Conservation (phyloP, 2,797 vertebrate species). For the Cyclopterus lumpus region DNA sequence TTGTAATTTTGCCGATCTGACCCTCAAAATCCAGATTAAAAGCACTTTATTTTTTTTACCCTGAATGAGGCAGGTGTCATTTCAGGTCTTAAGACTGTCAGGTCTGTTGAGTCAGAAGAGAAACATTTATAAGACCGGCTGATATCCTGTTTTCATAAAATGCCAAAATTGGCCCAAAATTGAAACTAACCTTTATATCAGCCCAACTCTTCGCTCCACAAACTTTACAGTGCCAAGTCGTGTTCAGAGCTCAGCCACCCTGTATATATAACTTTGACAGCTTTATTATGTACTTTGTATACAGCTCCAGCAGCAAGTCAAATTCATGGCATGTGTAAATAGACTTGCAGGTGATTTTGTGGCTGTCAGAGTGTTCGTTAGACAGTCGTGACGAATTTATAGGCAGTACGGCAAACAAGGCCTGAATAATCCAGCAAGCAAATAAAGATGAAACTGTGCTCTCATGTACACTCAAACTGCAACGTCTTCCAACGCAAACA, state of each 20-base stretch:
- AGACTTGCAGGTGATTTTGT: slow-evolving; percentile 71
- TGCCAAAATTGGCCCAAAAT: slow-evolving; percentile 29
- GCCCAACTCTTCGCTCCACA: slow-evolving; percentile 20
- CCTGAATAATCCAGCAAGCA: slow-evolving; percentile 60
- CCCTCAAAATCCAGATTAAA: slow-evolving; percentile 3
- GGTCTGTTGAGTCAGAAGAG: slow-evolving; percentile 9
- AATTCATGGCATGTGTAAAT: slow-evolving; percentile 63
- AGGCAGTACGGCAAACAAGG: slow-evolving; percentile 50
- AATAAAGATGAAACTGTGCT: slow-evolving; percentile 67
- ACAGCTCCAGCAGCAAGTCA: slow-evolving; percentile 55
- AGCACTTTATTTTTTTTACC: slow-evolving; percentile 1
- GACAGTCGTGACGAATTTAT: slow-evolving; percentile 72
- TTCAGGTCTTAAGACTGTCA: slow-evolving; percentile 4
- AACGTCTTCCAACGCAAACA: slow-evolving; percentile 51
- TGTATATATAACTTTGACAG: slow-evolving; percentile 72
- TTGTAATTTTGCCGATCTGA: neutral
- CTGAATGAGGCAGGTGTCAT: slow-evolving; percentile 12
- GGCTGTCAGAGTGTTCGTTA: slow-evolving; percentile 51
- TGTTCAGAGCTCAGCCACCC: slow-evolving; percentile 37
- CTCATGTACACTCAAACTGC: slow-evolving; percentile 29
- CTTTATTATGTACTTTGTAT: slow-evolving; percentile 69
- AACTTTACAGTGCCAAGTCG: slow-evolving; percentile 53
- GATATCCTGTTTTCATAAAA: slow-evolving; percentile 31
- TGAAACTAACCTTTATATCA: slow-evolving; percentile 36
- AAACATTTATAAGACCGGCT: slow-evolving; percentile 23